phyloP scores from a whole-genome alignment of 1,140 invertebrate species.

The Orussus abietinus region DNA sequence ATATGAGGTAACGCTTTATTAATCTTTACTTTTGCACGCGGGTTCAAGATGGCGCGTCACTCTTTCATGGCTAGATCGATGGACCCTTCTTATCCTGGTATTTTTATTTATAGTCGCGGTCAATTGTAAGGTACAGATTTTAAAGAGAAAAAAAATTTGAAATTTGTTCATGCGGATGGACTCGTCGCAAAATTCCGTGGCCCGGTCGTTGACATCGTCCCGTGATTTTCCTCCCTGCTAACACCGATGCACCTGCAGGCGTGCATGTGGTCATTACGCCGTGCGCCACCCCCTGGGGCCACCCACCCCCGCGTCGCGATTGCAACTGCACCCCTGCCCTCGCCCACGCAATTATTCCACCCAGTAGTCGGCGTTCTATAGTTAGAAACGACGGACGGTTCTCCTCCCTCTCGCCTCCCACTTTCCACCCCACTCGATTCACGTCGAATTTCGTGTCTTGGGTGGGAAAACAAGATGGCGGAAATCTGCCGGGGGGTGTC shows the following conservation, averaged over 20 bases:
- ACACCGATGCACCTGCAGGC: conserved; percentile 33
- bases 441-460: not conserved
- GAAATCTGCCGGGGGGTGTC: too few relatives aligned
- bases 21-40: too few relatives aligned
- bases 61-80: too few relatives aligned
- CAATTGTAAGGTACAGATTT: too few relatives aligned
- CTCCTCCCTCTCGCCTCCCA: not conserved
- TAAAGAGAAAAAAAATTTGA: too few relatives aligned
- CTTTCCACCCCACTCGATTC: not conserved
- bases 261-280: conserved; percentile 32
- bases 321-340: conserved; percentile 37
- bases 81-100: too few relatives aligned
- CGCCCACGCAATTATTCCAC: conserved; percentile 34
- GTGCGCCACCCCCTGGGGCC: conserved; percentile 16
- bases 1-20: too few relatives aligned
- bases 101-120: too few relatives aligned
- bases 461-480: too few relatives aligned
- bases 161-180: too few relatives aligned
- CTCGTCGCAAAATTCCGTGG: too few relatives aligned
- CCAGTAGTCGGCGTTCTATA: conserved; percentile 40
- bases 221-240: conserved; percentile 47
- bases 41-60: too few relatives aligned
- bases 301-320: conserved; percentile 33
- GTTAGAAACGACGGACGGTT: conserved; percentile 25
- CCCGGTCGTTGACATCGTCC: conserved; percentile 49